phyloP scores from a whole-genome alignment of 2,113 vertebrate species.

The Mugil cephalus region DNA sequence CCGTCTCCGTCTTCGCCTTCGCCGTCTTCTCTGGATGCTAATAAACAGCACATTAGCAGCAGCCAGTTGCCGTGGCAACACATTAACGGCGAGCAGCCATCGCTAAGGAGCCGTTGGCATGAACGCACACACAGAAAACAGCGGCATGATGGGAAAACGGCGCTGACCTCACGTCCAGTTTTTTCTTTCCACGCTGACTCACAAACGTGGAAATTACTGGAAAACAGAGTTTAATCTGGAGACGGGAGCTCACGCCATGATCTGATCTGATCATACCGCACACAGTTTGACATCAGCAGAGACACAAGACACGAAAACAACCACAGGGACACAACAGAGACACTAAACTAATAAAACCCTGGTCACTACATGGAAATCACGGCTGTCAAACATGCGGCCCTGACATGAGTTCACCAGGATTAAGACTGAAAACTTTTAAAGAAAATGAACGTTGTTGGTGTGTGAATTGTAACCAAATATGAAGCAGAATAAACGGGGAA shows the following conservation, averaged over 20 bases:
- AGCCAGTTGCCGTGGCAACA: constrained; percentile 46
- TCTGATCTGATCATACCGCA: no score
- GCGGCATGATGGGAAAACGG: constrained; percentile 14
- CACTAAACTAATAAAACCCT: no score
- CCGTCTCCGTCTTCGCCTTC: not conserved
- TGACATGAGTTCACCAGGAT: no score
- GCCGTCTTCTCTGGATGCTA: constrained; percentile 14
- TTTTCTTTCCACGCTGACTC: constrained; percentile 45
- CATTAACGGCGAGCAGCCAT: constrained; percentile 30
- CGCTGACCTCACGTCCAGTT: constrained; percentile 41
- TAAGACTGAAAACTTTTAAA: no score
- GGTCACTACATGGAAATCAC: no score
- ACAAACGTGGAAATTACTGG: constrained; percentile 16
- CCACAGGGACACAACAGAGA: no score
- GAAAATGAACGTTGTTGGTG: no score
- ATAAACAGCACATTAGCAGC: constrained; percentile 46
- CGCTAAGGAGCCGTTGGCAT: constrained; percentile 35
- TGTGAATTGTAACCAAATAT: no score
- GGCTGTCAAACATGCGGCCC: no score
- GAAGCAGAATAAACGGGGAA: no score
- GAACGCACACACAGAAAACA: constrained; percentile 24
- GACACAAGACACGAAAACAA: no score
- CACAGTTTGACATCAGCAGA: no score
- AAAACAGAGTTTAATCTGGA: not conserved
- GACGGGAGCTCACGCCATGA: not conserved